These are phyloP conservation scores for Indicator indicator DNA, from an alignment of 2,113 vertebrate genomes.

Conservation along the genomic window DNA sequence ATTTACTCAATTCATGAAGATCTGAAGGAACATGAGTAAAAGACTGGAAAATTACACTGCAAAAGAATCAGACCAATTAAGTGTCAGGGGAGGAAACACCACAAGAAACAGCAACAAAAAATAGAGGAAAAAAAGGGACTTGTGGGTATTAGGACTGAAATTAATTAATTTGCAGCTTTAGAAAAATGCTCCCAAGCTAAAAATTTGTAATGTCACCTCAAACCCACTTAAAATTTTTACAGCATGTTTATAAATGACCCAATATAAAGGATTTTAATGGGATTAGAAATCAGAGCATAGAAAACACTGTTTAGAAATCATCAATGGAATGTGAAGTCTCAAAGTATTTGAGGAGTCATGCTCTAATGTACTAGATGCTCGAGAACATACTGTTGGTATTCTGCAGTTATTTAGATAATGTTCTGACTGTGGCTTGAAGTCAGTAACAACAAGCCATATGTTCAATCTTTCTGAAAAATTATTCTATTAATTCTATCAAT, in stretches of 20 bases:
- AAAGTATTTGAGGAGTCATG: background rate
- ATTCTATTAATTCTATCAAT: slow-evolving; percentile 55
- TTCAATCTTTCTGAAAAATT: slow-evolving; percentile 42
- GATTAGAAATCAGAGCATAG: background rate
- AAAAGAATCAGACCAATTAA: slow-evolving; percentile 13
- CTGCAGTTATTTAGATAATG: slow-evolving; percentile 36
- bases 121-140: background rate
- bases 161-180: background rate
- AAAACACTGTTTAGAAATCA: background rate
- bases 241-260: background rate
- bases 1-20: background rate
- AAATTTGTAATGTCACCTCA: background rate
- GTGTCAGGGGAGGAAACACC: background rate
- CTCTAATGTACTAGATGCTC: slow-evolving; percentile 38
- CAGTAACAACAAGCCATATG: slow-evolving; percentile 64
- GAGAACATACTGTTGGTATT: slow-evolving; percentile 48
- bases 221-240: background rate
- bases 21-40: background rate
- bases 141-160: background rate
- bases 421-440: slow-evolving; percentile 51
- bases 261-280: background rate
- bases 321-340: background rate
- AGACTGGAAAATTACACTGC: slow-evolving; percentile 9
- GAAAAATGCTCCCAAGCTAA: background rate
- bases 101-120: background rate